phyloP scores from a whole-genome alignment of 2,888 invertebrate species.

The Dorcus parallelipipedus region DNA sequence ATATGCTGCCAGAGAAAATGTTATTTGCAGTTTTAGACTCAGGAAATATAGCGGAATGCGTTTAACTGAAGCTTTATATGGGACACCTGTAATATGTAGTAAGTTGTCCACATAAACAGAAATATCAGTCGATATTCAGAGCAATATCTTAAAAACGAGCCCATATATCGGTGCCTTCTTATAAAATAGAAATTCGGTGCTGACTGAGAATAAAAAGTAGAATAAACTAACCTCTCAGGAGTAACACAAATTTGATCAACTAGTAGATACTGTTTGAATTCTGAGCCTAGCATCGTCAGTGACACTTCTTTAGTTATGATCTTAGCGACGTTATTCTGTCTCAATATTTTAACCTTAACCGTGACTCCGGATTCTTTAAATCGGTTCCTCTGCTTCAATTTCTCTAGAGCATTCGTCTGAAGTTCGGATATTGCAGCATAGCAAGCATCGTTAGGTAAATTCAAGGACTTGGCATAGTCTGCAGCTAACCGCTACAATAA shows the following conservation, averaged over 20 bases:
- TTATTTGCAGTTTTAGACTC: no score
- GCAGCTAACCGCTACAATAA: slow-evolving; percentile 59
- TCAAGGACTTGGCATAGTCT: slow-evolving; percentile 56
- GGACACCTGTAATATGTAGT: no score
- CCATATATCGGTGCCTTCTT: no score
- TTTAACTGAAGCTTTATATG: no score
- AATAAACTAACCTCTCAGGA: slow-evolving; percentile 45
- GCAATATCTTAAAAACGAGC: no score
- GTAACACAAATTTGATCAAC: slow-evolving; percentile 50
- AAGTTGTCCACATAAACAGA: no score
- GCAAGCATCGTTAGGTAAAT: slow-evolving; percentile 53
- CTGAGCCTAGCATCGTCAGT: slow-evolving; percentile 54
- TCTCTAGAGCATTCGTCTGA: slow-evolving; percentile 67
- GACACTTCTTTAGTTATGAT: slow-evolving; percentile 56
- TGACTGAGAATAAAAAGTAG: not conserved
- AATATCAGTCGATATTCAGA: no score
- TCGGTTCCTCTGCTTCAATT: slow-evolving; percentile 65
- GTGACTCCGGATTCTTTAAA: slow-evolving; percentile 70
- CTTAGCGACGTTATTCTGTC: slow-evolving; percentile 52
- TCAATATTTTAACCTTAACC: slow-evolving; percentile 63
- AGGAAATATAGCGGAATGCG: no score
- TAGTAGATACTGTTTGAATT: slow-evolving; percentile 56
- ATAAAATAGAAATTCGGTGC: not conserved
- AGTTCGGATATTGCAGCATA: slow-evolving; percentile 59
- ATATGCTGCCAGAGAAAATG: no score